These are phyloP conservation scores for Cyclina sinensis DNA, from an alignment of 1,140 invertebrate genomes.

Conservation along the genomic window DNA sequence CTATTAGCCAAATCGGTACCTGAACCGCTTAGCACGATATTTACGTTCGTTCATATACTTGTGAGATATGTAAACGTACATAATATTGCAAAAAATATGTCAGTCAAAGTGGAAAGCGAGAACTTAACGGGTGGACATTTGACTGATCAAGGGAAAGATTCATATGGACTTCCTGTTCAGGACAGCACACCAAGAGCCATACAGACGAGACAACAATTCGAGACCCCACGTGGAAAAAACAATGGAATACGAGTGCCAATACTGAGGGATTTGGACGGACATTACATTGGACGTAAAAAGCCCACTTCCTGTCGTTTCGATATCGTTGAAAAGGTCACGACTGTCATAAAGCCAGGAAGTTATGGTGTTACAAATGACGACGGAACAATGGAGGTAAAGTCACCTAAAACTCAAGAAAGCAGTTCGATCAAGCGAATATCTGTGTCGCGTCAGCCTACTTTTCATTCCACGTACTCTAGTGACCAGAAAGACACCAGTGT, in stretches of 20 bases:
- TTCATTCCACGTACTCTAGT: constrained; percentile 20
- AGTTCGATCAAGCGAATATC: not conserved
- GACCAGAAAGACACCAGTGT: constrained; percentile 24
- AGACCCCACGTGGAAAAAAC: not conserved
- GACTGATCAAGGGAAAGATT: constrained; percentile 11
- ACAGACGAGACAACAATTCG: not conserved
- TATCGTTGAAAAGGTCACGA: constrained; percentile 54
- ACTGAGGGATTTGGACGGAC: constrained; percentile 29
- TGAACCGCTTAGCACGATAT: not conserved
- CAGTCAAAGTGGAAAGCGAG: constrained; percentile 25
- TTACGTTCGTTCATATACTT: not conserved
- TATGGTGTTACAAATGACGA: not conserved
- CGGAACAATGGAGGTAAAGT: not conserved
- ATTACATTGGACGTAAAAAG: constrained; percentile 1
- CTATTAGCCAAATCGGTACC: not conserved
- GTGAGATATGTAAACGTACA: not conserved
- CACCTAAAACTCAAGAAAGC: not conserved
- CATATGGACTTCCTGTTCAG: constrained; percentile 53
- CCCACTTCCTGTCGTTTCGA: constrained; percentile 46
- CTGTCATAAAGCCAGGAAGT: constrained; percentile 48
- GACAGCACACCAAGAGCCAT: not conserved
- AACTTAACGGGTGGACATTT: not conserved
- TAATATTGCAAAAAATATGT: constrained; percentile 18
- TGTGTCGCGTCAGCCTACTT: constrained; percentile 35
- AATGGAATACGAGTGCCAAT: constrained; percentile 50